Percentiles rank a stretch among this genome's conserved stretches.
Conservation (phyloP, 2,797 vertebrate species). For the Avahi laniger region DNA sequence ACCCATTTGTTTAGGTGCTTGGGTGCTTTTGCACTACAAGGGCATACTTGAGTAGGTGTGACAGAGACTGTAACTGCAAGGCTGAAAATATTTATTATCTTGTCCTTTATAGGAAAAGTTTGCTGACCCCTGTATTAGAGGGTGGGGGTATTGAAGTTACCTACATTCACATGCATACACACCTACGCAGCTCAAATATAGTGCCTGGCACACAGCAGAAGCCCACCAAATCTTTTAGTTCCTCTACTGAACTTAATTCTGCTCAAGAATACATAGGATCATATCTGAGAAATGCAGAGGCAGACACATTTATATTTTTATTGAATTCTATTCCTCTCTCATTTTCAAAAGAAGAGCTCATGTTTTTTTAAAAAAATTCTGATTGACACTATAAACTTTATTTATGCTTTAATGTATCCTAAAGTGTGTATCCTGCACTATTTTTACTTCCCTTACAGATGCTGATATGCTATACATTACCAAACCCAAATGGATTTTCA, state of each 20-base stretch:
- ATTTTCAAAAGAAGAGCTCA: constrained; percentile 77
- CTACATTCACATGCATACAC: not conserved
- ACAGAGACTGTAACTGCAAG: not conserved
- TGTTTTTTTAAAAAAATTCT: constrained; percentile 72
- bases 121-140: not conserved
- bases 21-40: not conserved
- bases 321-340: constrained; percentile 71
- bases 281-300: constrained; percentile 71
- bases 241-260: constrained; percentile 57
- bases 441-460: constrained; percentile 74
- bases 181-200: not conserved
- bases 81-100: not conserved
- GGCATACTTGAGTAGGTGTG: not conserved
- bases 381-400: constrained; percentile 79
- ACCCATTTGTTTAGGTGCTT: not conserved
- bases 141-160: not conserved
- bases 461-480: constrained; percentile 74
- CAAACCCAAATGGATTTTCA: constrained; percentile 78
- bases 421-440: constrained; percentile 70
- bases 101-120: not conserved
- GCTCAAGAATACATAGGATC: constrained; percentile 51
- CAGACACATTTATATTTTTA: constrained; percentile 74
- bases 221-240: constrained; percentile 45
- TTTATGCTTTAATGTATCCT: constrained; percentile 76
- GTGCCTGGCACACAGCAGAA: not conserved